phyloP scores from a whole-genome alignment of 1,140 invertebrate species.

The Dreissena polymorpha region DNA sequence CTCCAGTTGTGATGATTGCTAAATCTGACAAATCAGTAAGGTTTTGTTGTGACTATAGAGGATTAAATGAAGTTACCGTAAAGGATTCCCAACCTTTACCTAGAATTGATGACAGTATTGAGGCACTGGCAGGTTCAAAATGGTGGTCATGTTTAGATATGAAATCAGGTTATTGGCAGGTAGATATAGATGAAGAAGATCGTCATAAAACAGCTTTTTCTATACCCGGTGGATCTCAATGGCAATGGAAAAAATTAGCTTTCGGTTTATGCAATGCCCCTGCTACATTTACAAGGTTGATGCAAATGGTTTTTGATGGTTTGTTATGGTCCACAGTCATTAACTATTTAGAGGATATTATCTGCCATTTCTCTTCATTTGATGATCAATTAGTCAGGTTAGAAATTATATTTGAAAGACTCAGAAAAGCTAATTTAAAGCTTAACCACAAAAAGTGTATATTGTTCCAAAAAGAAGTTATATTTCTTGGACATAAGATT shows the following conservation, averaged over 20 bases:
- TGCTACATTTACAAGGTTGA: slow-evolving; percentile 18
- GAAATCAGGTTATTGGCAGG: slow-evolving; percentile 4
- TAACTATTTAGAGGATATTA: slow-evolving; percentile 10
- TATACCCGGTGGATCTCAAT: slow-evolving; percentile 8
- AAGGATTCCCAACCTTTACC: too few species aligned
- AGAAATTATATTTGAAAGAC: slow-evolving; percentile 4
- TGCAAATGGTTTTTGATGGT: slow-evolving; percentile 16
- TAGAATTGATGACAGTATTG: too few species aligned
- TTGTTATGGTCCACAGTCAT: slow-evolving; percentile 15
- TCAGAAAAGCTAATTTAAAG: neutral
- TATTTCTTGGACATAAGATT: slow-evolving; percentile 70
- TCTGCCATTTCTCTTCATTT: slow-evolving; percentile 4
- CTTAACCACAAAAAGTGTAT: slow-evolving; percentile 12
- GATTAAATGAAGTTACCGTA: too few species aligned
- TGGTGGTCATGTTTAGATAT: slow-evolving; percentile 25
- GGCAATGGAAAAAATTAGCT: slow-evolving; percentile 1
- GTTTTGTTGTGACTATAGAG: too few species aligned
- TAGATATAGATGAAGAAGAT: slow-evolving; percentile 8
- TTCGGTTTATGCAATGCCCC: slow-evolving; percentile 10
- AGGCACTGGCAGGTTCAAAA: too few species aligned
- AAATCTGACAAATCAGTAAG: too few species aligned
- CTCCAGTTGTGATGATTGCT: too few species aligned
- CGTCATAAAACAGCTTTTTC: slow-evolving; percentile 17
- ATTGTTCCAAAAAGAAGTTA: slow-evolving; percentile 67
- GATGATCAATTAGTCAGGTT: neutral